Base-by-base conservation (phyloP, 2,113 vertebrate genomes). In the Ailuropoda melanoleuca region DNA sequence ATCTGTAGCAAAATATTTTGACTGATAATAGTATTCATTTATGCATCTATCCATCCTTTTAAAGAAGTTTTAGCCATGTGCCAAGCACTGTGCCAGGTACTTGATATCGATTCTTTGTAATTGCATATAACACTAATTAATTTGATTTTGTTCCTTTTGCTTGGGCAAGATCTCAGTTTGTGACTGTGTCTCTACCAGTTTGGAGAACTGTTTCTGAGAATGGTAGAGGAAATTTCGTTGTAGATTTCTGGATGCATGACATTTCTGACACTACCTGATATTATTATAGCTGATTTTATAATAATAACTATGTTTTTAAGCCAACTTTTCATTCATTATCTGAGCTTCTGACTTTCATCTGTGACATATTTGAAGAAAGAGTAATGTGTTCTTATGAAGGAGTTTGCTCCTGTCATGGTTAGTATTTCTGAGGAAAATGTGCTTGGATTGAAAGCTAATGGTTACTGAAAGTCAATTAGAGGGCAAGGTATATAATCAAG, bases 381-480 rank as follows among this genome's bases (percentile, higher is more conserved):
- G 12, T 53, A 81, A 46, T 2, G 10, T 60, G 39, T 19, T 90
- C 84, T 85, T 97, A 70, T 48, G 6, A 89, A 93, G 43, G 43
- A 97, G 4, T 84, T 66, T 87, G 3, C 1, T 84, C 17, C 50
- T 70, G 14, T 92, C n/a, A 75, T 82, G 8, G 39, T 56, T 93
- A 43, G 24, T 88, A 37, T 64, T 95, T 96, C 70, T 55, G 34
- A 94, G 8, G 37, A 1, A 96, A 84, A 34, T 84, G 50, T 88
- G 24, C 81, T 88, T 97, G 19, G 4, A 83, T 77, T 96, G n/a
- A 95, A 97, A 90, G 50, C 24, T 72, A 95, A 37, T 90, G 26
- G 75, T 81, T 94, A 88, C 46, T 48, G n/a, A 83, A 96, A 95
- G 14, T 90, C 82, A 97, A 81, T 96, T 93, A 62, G 17, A 93